These are phyloP conservation scores for Tetramorium alpestre DNA, from an alignment of 1,140 invertebrate genomes.

Conservation along the genomic window DNA sequence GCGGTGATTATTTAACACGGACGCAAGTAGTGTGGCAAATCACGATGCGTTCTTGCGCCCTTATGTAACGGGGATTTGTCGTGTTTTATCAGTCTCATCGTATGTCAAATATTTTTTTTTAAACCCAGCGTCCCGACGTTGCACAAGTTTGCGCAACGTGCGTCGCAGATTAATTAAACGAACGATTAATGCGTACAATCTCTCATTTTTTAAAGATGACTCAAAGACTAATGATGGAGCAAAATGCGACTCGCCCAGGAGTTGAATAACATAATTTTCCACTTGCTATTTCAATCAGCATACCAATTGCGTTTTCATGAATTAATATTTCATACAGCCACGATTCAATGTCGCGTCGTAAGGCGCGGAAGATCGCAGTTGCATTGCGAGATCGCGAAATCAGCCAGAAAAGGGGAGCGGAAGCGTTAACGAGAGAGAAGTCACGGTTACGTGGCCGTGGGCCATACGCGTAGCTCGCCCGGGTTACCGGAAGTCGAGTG, in stretches of 20 bases:
- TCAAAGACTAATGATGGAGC: background rate
- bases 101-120: conserved; percentile 60
- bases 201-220: background rate
- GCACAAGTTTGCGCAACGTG: conserved; percentile 19
- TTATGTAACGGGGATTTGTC: conserved; percentile 27
- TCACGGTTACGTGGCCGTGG: conserved; percentile 73
- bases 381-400: conserved; percentile 17
- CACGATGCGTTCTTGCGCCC: conserved; percentile 22
- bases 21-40: conserved; percentile 30
- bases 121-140: background rate
- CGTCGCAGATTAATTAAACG: conserved; percentile 23
- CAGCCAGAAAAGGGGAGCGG: conserved; percentile 69
- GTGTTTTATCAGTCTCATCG: background rate
- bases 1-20: conserved; percentile 55
- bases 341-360: background rate
- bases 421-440: conserved; percentile 73
- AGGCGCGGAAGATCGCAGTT: background rate
- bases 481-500: conserved; percentile 81
- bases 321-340: background rate
- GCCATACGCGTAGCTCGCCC: conserved; percentile 63
- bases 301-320: background rate
- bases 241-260: background rate
- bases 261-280: background rate
- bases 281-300: background rate
- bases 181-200: background rate